Percentiles rank a stretch among this genome's conserved stretches.
These are phyloP conservation scores for Pterocles gutturalis DNA, from an alignment of 2,113 vertebrate species.

Conservation along the genomic window DNA sequence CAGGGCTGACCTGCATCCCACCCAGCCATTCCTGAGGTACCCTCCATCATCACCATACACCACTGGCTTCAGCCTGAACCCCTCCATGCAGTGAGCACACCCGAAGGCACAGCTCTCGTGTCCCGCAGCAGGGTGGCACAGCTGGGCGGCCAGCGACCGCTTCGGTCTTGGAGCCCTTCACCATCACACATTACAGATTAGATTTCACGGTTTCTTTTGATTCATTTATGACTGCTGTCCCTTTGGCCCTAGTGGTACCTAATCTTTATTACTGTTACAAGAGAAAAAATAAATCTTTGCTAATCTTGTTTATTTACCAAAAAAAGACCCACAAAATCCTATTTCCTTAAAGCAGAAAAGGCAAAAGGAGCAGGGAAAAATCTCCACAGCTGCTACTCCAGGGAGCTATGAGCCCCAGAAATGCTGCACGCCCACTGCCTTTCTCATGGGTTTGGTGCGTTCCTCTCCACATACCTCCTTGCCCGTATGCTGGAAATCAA, in stretches of 20 bases:
- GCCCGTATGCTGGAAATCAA: neutral
- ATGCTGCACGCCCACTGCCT: neutral
- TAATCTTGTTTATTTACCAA: slow-evolving; percentile 20
- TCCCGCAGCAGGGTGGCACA: accelerated
- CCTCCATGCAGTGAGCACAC: neutral
- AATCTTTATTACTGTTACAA: neutral
- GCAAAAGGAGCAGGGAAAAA: neutral
- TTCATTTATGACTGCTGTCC: neutral
- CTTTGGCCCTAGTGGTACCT: neutral
- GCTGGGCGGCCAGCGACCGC: accelerated
- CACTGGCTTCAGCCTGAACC: neutral
- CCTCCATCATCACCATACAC: neutral
- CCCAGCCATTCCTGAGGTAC: neutral
- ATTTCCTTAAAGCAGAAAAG: neutral
- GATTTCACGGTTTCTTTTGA: neutral
- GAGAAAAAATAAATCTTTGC: neutral
- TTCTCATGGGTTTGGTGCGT: neutral
- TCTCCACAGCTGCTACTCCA: neutral
- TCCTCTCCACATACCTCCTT: neutral
- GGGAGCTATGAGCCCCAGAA: neutral
- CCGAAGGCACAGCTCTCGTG: neutral
- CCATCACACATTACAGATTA: neutral
- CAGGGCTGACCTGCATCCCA: neutral
- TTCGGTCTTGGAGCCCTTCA: accelerated
- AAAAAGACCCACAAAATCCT: neutral